A percentile compares a stretch with the other conserved stretches of the same genome.
phyloP scores from a whole-genome alignment of 1,140 invertebrate genomes.

The Drosophila gunungcola region DNA sequence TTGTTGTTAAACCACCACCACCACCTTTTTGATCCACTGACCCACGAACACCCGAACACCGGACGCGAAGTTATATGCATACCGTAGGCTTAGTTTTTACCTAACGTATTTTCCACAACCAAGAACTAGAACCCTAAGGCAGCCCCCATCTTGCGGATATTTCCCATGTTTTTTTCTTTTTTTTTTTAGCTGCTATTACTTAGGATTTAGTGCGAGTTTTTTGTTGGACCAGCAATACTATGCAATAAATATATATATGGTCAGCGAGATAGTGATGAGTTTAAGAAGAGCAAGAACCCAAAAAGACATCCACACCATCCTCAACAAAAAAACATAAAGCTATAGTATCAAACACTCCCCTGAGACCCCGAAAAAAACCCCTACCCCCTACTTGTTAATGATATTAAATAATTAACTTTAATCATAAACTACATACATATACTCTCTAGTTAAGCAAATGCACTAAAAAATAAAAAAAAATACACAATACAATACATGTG shows the following conservation, averaged over 20 bases:
- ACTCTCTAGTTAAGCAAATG: constrained; percentile 75
- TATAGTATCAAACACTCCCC: constrained; percentile 35
- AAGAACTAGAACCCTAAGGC: constrained; percentile 34
- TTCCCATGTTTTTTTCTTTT: constrained; percentile 28
- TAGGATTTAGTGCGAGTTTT: constrained; percentile 42
- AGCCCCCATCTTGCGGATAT: constrained; percentile 26
- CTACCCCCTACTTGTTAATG: constrained; percentile 64
- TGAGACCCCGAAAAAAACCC: constrained; percentile 24
- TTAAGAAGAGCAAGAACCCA: constrained; percentile 29
- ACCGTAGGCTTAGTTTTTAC: constrained; percentile 45
- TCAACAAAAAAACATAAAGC: constrained; percentile 33
- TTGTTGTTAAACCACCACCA: constrained; percentile 44
- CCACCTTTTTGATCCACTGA: constrained; percentile 26
- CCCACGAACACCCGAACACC: constrained; percentile 30
- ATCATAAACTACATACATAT: constrained; percentile 66
- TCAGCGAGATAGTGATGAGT: not conserved
- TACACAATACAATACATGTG: not conserved
- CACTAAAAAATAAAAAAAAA: constrained; percentile 60
- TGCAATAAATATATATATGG: constrained; percentile 1
- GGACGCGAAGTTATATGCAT: constrained; percentile 37
- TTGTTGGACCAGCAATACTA: constrained; percentile 16
- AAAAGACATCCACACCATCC: constrained; percentile 31
- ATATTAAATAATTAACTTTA: constrained; percentile 76
- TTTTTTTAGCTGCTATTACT: constrained; percentile 49
- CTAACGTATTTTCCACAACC: constrained; percentile 50